phyloP scores from a whole-genome alignment of 92 coral and sea anemone species.

The Epizoanthus stellaris region DNA sequence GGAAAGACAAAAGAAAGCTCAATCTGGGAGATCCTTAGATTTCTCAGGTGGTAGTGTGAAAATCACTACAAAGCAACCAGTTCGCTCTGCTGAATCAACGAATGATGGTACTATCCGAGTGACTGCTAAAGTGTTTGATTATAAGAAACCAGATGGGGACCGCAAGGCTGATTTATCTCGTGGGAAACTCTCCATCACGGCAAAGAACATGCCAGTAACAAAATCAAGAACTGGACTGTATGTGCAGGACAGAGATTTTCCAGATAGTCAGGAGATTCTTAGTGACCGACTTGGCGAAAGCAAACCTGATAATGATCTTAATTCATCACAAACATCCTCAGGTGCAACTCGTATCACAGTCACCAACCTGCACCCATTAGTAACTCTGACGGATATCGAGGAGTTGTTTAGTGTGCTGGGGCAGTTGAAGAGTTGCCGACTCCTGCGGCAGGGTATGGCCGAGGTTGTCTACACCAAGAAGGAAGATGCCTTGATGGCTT shows the following conservation, averaged over 20 bases:
- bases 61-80: conserved; percentile 66
- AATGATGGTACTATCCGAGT: conserved; percentile 10
- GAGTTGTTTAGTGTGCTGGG: conserved; percentile 91
- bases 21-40: conserved; percentile 42
- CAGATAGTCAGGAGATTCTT: conserved; percentile 35
- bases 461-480: conserved; percentile 79
- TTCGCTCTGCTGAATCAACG: conserved; percentile 31
- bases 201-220: conserved; percentile 9
- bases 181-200: conserved; percentile 43
- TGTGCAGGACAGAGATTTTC: neutral
- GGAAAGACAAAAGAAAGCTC: neutral
- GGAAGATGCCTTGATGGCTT: conserved; percentile 79
- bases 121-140: conserved; percentile 40
- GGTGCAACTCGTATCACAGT: conserved; percentile 71
- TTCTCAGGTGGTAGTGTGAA: conserved; percentile 64
- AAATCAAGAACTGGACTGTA: neutral
- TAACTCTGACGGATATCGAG: conserved; percentile 79
- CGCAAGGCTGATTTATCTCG: conserved; percentile 35
- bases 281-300: conserved; percentile 67
- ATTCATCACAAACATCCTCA: conserved; percentile 43
- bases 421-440: conserved; percentile 75
- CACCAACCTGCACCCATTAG: conserved; percentile 81
- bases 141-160: conserved; percentile 41
- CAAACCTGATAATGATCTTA: conserved; percentile 29
- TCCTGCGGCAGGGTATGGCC: conserved; percentile 79